Evolutionary conservation across 1,140 invertebrate species (phyloP), one percentile per base, ranked within the genome.

Genomic region (Ceratosolen solmsi): DNA sequence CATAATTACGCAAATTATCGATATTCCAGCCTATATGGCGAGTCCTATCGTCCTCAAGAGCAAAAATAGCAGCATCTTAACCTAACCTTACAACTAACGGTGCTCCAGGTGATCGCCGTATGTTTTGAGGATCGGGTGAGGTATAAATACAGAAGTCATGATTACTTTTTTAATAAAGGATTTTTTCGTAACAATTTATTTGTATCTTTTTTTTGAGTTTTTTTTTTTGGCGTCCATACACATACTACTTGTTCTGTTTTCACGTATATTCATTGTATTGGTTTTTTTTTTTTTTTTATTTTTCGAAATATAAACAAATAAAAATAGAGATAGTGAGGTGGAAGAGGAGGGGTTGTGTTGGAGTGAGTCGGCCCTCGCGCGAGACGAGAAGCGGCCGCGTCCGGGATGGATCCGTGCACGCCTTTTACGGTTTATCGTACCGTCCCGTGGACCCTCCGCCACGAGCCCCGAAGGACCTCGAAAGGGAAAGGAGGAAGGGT

Each of bases 101-200:
- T 46, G 41, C 41, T 63, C 60, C 7, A 60, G 20, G 1, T 30
- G 15, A 2, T 20, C 13, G 4, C 13, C 7, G 5, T 13, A 13
- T 46, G 4, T 36, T 36, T 13, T n/a, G 5, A 30, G n/a, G 38
- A 76, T 38, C 15, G 41, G 70, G n/a, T 46, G 9, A 72, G 30
- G 7, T 54, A 73, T 38, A 54, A 56, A 81, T n/a, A 60, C 25
- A 33, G n/a, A 36, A 41, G 9, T 2, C 9, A 56, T 56, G 38
- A 30, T 74, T 81, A 81, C 63, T 68, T 60, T 85, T 86, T 87
- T 84, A 54, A 51, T 78, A 74, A 84, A 84, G 82, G 81, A 70
- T 83, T 90, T 89, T 90, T 88, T 83, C 84, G 85, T 89, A 89
- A 90, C 87, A 88, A 89, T 89, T 88, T 88, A 87, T 89, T 88